Evolutionary conservation across 2,888 invertebrate genomes (phyloP).

Genomic region (Boloria euphrosyne): DNA sequence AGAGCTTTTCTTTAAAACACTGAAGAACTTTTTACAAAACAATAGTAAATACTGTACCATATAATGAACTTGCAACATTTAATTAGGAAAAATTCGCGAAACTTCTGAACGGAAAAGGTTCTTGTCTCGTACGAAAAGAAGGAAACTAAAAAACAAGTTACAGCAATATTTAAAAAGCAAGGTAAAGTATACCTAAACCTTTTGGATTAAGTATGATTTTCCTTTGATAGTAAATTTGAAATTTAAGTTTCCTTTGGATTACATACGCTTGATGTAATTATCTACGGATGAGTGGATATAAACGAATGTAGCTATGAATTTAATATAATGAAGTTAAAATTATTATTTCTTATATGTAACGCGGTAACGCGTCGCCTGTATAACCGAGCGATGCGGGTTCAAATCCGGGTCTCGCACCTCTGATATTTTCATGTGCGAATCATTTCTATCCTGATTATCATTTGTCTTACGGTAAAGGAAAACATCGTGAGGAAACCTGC

Average conservation of each 20-base stretch:
- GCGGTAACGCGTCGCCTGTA: too few relatives aligned
- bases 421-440: too few relatives aligned
- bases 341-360: neutral
- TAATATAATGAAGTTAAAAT: neutral
- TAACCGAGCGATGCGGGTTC: too few relatives aligned
- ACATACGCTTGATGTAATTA: conserved; percentile 59
- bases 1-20: conserved; percentile 3
- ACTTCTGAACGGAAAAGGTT: conserved; percentile 31
- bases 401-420: too few relatives aligned
- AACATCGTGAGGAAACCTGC: too few relatives aligned
- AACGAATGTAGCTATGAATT: conserved; percentile 7
- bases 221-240: conserved; percentile 9
- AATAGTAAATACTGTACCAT: conserved; percentile 31
- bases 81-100: conserved; percentile 40
- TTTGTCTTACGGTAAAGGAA: too few relatives aligned
- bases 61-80: conserved; percentile 39
- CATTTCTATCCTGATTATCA: too few relatives aligned
- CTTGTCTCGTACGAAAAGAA: conserved; percentile 35
- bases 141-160: conserved; percentile 22
- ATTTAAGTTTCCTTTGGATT: conserved; percentile 53
- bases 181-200: conserved; percentile 20
- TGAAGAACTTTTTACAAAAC: conserved; percentile 15
- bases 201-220: conserved; percentile 22
- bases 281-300: conserved; percentile 58
- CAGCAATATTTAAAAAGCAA: conserved; percentile 4